Conservation (phyloP, 2,113 vertebrate genomes). For the Sinocyclocheilus rhinocerous region DNA sequence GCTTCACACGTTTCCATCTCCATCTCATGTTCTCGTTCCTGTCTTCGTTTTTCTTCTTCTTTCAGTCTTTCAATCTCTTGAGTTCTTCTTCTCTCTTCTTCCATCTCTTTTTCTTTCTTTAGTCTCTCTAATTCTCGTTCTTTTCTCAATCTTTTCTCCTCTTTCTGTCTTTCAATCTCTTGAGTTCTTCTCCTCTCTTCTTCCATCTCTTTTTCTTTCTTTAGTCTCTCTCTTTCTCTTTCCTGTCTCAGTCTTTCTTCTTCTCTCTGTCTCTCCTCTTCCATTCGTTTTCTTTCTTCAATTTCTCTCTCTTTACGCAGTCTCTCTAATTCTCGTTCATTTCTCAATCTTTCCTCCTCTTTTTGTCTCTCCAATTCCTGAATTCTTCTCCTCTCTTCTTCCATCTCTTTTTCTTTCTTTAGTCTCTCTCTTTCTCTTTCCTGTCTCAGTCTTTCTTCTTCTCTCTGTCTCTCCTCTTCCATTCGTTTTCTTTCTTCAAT, state of each 20-base stretch:
- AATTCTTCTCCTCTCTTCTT: constrained; percentile 13
- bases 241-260: background rate
- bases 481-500: no score
- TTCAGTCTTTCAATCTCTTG: background rate
- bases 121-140: constrained; percentile 34
- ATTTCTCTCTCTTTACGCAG: constrained; percentile 22
- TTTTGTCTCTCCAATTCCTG: constrained; percentile 44
- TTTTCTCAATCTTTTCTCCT: constrained; percentile 32
- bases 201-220: background rate
- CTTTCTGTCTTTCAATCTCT: background rate
- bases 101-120: background rate
- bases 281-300: no score
- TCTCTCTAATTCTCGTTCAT: constrained; percentile 1
- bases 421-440: background rate
- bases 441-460: background rate
- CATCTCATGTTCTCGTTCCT: background rate
- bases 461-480: background rate
- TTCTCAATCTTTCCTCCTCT: background rate
- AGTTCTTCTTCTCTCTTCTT: background rate
- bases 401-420: background rate
- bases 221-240: background rate
- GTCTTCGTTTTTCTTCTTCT: background rate
- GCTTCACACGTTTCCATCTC: constrained; percentile 22
- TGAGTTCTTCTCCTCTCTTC: background rate
- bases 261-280: background rate